These are phyloP conservation scores for Archips crataeganus DNA, from an alignment of 2,888 invertebrate species.

Conservation along the genomic window DNA sequence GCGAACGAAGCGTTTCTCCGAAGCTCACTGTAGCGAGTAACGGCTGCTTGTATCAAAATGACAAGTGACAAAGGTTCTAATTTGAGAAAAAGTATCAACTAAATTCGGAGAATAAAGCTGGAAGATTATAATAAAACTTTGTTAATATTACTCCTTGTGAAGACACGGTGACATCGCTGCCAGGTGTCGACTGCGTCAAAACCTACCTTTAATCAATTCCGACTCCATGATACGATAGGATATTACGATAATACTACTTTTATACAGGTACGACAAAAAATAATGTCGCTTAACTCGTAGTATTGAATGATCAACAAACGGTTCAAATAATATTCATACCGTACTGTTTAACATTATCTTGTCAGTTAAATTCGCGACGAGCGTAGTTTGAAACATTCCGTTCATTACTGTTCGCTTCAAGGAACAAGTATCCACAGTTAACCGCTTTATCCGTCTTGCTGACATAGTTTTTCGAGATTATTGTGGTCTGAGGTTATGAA, in stretches of 20 bases:
- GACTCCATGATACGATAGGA: slow-evolving; percentile 16
- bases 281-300: neutral
- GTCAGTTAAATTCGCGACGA: slow-evolving; percentile 20
- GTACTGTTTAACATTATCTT: slow-evolving; percentile 16
- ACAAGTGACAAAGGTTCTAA: slow-evolving; percentile 17
- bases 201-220: slow-evolving; percentile 35
- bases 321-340: slow-evolving; percentile 9
- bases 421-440: slow-evolving; percentile 35
- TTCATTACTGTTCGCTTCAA: slow-evolving; percentile 37
- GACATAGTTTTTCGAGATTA: slow-evolving; percentile 36
- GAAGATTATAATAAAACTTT: slow-evolving; percentile 55
- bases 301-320: slow-evolving; percentile 12
- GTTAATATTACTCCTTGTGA: slow-evolving; percentile 56
- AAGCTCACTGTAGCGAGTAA: slow-evolving; percentile 6
- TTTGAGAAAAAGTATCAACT: slow-evolving; percentile 23
- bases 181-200: slow-evolving; percentile 34
- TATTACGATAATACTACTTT: slow-evolving; percentile 18
- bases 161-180: slow-evolving; percentile 39
- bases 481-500: slow-evolving; percentile 24
- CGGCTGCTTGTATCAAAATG: slow-evolving; percentile 7
- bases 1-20: neutral
- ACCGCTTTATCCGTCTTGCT: slow-evolving; percentile 39
- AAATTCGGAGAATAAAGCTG: slow-evolving; percentile 7
- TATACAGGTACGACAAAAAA: neutral
- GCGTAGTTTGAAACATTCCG: slow-evolving; percentile 30